These are phyloP conservation scores for Oxystoma pomonae DNA, from an alignment of 2,888 invertebrate genomes.

Conservation along the genomic window DNA sequence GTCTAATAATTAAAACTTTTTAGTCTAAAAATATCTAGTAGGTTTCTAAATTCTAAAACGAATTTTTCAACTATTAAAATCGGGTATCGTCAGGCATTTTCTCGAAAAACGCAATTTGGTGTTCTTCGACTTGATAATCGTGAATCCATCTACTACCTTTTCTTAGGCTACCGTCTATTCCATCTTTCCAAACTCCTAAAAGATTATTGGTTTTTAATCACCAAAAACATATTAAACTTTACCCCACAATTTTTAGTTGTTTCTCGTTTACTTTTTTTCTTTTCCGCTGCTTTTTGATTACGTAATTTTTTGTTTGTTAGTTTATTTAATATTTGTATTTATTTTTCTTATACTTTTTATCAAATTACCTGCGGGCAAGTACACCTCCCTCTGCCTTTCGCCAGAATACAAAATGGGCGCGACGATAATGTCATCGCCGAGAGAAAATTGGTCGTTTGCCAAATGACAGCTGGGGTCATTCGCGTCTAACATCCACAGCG, in stretches of 20 bases:
- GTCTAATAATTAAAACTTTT: no score
- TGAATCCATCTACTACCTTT: conserved; percentile 91
- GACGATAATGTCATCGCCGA: conserved; percentile 86
- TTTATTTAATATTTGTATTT: no score
- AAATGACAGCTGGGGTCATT: conserved; percentile 72
- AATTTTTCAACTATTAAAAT: no score
- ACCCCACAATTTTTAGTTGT: no score
- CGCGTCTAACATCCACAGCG: conserved; percentile 86
- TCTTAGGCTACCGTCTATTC: conserved; percentile 78
- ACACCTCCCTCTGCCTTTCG: conserved; percentile 68
- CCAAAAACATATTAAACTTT: no score
- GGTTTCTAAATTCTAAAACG: no score
- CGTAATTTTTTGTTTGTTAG: no score
- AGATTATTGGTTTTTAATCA: no score
- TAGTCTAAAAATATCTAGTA: no score
- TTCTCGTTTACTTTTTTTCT: no score
- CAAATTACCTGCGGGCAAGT: conserved; percentile 24
- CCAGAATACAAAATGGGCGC: conserved; percentile 78
- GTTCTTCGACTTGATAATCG: conserved; percentile 74
- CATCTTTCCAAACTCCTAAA: conserved; percentile 86
- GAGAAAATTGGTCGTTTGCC: conserved; percentile 80
- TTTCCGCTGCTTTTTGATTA: no score
- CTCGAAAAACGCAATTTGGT: conserved; percentile 79
- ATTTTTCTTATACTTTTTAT: no score
- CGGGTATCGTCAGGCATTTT: conserved; percentile 81